Conservation (phyloP, 1,140 invertebrate species). For the Coelopa frigida region DNA sequence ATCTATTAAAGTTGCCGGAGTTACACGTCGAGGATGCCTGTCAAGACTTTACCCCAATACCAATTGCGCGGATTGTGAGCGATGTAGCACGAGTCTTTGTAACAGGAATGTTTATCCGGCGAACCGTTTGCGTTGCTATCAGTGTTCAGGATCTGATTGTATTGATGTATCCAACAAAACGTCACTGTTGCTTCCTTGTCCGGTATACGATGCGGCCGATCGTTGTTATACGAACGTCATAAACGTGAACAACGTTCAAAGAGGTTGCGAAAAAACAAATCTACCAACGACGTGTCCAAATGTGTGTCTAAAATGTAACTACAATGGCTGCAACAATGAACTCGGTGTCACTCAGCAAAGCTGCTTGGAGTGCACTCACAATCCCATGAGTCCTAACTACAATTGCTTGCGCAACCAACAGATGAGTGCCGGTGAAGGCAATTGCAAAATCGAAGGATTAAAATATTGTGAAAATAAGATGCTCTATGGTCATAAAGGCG, state of each 20-base stretch:
- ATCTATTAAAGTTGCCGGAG: constrained; percentile 18
- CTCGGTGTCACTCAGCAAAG: constrained; percentile 22
- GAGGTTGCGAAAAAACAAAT: constrained; percentile 31
- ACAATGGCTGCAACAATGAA: constrained; percentile 33
- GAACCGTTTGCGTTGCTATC: constrained; percentile 32
- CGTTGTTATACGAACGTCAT: constrained; percentile 34
- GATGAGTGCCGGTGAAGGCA: not conserved
- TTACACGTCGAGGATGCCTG: constrained; percentile 31
- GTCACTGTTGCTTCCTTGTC: constrained; percentile 25
- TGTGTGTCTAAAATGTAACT: constrained; percentile 37
- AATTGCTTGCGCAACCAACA: constrained; percentile 24
- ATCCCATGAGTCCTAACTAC: constrained; percentile 15
- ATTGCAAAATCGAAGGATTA: not conserved
- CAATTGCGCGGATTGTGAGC: constrained; percentile 31
- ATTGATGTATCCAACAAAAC: constrained; percentile 25
- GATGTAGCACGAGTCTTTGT: constrained; percentile 29
- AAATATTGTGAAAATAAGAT: constrained; percentile 30
- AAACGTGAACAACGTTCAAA: constrained; percentile 23
- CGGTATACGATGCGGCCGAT: constrained; percentile 25
- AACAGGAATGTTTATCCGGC: constrained; percentile 30
- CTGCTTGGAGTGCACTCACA: constrained; percentile 27
- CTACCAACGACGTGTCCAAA: constrained; percentile 24
- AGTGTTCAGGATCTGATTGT: constrained; percentile 28
- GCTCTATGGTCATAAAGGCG: constrained; percentile 27
- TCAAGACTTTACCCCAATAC: constrained; percentile 24